phyloP scores from a whole-genome alignment of 2,797 vertebrate species.

The Melopsittacus undulatus region DNA sequence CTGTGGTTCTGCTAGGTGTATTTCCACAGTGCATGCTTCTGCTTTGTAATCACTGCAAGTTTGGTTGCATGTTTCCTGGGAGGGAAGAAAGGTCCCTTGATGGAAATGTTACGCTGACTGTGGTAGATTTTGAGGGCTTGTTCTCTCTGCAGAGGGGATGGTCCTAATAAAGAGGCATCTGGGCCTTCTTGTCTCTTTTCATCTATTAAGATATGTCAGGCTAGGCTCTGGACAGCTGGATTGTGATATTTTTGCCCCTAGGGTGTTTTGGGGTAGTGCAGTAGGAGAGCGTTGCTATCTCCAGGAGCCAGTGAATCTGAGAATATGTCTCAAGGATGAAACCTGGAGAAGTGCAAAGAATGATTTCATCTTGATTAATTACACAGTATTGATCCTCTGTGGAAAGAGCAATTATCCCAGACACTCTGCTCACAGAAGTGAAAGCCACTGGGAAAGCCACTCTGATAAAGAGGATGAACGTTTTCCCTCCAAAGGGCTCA shows the following conservation, averaged over 20 bases:
- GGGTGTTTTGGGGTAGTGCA: conserved; percentile 33
- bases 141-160: conserved; percentile 7
- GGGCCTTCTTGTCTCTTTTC: conserved; percentile 50
- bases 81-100: background rate
- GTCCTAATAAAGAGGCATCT: conserved; percentile 57
- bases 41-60: conserved; percentile 20
- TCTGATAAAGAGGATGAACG: conserved; percentile 72
- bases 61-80: conserved; percentile 11
- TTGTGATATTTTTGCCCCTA: conserved; percentile 50
- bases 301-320: conserved; percentile 49
- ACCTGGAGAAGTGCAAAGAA: conserved; percentile 69
- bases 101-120: background rate
- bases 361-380: conserved; percentile 76
- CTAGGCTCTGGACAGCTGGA: conserved; percentile 56
- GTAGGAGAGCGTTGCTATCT: conserved; percentile 35
- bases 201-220: conserved; percentile 68
- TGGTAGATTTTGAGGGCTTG: conserved; percentile 39
- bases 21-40: background rate
- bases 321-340: conserved; percentile 68
- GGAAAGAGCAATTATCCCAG: conserved; percentile 76
- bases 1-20: background rate
- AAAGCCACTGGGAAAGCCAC: conserved; percentile 72
- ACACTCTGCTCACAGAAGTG: conserved; percentile 59
- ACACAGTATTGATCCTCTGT: conserved; percentile 74
- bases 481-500: conserved; percentile 61